Evolutionary conservation across 2,888 invertebrate species (phyloP).

Genomic region (Apomyelois bistriatella): DNA sequence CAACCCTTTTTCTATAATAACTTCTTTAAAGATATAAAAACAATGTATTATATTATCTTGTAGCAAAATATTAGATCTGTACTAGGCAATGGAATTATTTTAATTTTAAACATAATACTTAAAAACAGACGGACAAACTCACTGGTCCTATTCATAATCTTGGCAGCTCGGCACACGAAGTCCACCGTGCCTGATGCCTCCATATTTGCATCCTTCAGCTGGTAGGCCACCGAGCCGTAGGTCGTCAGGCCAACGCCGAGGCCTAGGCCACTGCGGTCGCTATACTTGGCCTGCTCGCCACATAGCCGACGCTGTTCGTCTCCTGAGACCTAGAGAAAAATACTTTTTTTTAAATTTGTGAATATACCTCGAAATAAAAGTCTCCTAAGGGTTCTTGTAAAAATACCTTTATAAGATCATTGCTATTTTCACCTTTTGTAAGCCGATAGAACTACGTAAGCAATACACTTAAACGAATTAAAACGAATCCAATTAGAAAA

Average conservation of each 20-base stretch:
- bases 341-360: neutral
- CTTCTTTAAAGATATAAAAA: too few species aligned
- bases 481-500: neutral
- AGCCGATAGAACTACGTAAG: neutral
- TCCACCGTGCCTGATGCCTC: conserved; percentile 87
- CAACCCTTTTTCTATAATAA: too few species aligned
- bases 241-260: conserved; percentile 79
- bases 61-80: too few species aligned
- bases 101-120: neutral
- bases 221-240: conserved; percentile 88
- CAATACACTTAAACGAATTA: neutral
- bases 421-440: too few species aligned
- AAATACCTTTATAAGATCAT: too few species aligned
- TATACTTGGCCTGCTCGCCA: conserved; percentile 81
- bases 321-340: conserved; percentile 80
- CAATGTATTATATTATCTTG: too few species aligned
- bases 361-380: too few species aligned
- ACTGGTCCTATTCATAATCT: conserved; percentile 87
- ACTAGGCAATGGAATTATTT: too few species aligned
- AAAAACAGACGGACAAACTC: conserved; percentile 33
- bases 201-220: conserved; percentile 88
- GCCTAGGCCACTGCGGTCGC: conserved; percentile 67
- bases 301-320: conserved; percentile 86
- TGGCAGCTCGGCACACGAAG: conserved; percentile 85
- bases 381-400: too few species aligned